Conservation (phyloP, 2,113 vertebrate species). For the Pelecanoides urinatrix region DNA sequence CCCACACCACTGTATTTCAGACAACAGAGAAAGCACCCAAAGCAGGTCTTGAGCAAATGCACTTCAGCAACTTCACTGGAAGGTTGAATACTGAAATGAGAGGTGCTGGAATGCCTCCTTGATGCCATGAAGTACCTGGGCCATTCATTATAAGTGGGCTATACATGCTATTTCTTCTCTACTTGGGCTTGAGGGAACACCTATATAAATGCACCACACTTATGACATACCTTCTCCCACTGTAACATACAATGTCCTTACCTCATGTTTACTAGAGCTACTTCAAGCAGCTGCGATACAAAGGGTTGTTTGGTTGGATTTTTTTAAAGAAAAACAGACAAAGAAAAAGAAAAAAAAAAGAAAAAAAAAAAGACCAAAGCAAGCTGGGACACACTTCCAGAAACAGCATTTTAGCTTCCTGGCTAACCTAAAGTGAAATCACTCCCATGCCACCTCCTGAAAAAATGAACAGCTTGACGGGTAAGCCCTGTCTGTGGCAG, state of each 20-base stretch:
- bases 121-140: background rate
- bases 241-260: rapidly evolving
- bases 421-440: background rate
- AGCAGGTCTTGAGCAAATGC: background rate
- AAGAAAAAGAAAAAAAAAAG: rapidly evolving
- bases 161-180: background rate
- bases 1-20: background rate
- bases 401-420: background rate
- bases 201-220: background rate
- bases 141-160: background rate
- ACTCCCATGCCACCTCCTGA: background rate
- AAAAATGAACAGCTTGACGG: background rate
- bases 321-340: background rate
- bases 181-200: background rate
- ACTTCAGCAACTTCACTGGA: background rate
- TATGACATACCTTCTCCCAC: background rate
- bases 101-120: background rate
- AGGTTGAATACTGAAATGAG: background rate
- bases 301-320: background rate
- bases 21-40: background rate
- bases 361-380: background rate
- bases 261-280: background rate
- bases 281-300: background rate
- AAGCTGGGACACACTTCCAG: background rate
- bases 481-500: background rate